phyloP scores from a whole-genome alignment of 2,797 vertebrate genomes.

The Cuculus canorus region DNA sequence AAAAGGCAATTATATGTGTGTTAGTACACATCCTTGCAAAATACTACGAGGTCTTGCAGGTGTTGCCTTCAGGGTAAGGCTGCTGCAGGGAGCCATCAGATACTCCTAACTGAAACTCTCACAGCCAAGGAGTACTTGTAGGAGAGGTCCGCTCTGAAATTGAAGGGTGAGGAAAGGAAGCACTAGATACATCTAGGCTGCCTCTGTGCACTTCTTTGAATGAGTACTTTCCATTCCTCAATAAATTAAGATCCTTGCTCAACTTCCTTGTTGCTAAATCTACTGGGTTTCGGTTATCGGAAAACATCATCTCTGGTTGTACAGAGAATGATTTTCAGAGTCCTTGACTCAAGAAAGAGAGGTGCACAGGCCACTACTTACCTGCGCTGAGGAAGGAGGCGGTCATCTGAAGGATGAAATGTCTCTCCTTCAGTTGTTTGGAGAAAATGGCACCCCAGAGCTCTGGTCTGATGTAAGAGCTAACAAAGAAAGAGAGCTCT shows the following conservation, averaged over 20 bases:
- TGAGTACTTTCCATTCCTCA: neutral
- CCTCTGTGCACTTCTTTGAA: neutral
- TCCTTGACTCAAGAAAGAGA: neutral
- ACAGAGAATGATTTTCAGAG: neutral
- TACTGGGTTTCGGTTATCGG: neutral
- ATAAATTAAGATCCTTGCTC: neutral
- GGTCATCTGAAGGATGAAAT: neutral
- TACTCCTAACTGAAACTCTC: constrained; percentile 44
- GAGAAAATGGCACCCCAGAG: neutral
- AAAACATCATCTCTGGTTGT: neutral
- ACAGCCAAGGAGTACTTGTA: neutral
- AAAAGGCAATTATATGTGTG: neutral
- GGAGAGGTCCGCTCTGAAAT: constrained; percentile 33
- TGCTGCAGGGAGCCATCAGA: constrained; percentile 45
- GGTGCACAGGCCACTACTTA: neutral
- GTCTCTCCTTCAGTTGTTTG: neutral
- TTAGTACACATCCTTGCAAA: neutral
- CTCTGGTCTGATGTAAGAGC: neutral
- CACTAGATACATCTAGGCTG: neutral
- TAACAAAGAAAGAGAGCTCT: neutral
- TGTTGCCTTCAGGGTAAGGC: constrained; percentile 55
- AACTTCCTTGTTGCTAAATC: neutral
- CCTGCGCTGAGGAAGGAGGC: neutral
- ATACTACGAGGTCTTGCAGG: constrained; percentile 24
- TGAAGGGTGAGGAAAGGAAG: constrained; percentile 29